phyloP scores from a whole-genome alignment of 2,113 vertebrate genomes.

The Oreochromis niloticus region DNA sequence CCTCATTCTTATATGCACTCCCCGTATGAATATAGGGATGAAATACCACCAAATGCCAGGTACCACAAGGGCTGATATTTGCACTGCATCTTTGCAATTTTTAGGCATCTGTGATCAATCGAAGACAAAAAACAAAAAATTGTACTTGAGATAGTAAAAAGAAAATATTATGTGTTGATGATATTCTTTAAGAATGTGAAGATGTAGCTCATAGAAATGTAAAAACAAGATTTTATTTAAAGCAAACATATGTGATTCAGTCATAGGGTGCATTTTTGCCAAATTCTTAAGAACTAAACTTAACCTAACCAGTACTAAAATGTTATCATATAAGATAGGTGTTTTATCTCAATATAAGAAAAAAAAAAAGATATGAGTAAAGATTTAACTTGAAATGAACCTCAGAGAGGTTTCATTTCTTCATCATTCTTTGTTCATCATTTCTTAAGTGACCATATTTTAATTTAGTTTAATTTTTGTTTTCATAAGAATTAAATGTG shows the following conservation, averaged over 20 bases:
- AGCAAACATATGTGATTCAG: neutral
- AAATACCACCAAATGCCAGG: neutral
- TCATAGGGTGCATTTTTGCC: neutral
- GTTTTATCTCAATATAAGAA: neutral
- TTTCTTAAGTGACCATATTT: neutral
- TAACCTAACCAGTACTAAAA: neutral
- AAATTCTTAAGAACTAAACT: neutral
- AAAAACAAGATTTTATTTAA: neutral
- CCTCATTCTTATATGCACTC: neutral
- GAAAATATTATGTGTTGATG: neutral
- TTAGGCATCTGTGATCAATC: neutral
- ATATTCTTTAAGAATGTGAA: neutral
- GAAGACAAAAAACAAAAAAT: neutral
- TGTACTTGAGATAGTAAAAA: neutral
- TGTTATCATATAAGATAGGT: neutral
- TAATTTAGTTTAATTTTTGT: neutral
- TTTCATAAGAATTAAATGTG: neutral
- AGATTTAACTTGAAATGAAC: neutral
- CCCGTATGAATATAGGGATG: neutral
- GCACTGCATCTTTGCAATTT: neutral
- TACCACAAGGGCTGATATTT: neutral
- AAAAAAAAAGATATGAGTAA: neutral
- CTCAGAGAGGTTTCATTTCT: too few species aligned
- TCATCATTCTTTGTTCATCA: too few species aligned
- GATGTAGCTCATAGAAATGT: neutral